Evolutionary conservation across 2,888 invertebrate genomes (phyloP).

Genomic region (Azorinus chamasolen): DNA sequence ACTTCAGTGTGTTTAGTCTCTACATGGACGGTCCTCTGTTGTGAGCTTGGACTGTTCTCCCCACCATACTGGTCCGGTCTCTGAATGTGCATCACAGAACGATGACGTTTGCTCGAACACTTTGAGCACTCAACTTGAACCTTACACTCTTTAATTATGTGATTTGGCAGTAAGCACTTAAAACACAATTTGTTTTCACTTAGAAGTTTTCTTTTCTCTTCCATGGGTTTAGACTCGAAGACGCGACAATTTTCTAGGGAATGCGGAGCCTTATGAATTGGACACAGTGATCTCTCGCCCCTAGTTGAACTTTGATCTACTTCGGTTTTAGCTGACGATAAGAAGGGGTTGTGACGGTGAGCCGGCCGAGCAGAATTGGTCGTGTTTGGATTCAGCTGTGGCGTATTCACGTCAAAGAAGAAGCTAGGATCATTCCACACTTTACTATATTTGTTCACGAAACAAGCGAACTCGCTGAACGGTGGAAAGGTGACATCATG

Average conservation of each 20-base stretch:
- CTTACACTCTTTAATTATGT: not conserved
- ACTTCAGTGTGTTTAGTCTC: slow-evolving; percentile 21
- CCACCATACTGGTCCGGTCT: not conserved
- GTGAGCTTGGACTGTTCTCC: not conserved
- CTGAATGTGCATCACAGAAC: slow-evolving; percentile 1
- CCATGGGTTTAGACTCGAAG: not conserved
- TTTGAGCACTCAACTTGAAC: not conserved
- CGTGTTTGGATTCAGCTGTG: too few relatives aligned
- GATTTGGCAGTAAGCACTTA: not conserved
- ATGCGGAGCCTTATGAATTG: slow-evolving; percentile 2
- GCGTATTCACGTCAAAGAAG: not conserved
- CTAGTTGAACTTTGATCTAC: not conserved
- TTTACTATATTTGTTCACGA: slow-evolving; percentile 10
- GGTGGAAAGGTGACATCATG: slow-evolving; percentile 19
- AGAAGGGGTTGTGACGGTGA: not conserved
- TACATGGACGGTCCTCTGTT: not conserved
- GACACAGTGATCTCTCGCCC: not conserved
- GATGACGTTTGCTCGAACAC: not conserved
- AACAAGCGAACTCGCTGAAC: slow-evolving; percentile 10
- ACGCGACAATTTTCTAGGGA: not conserved
- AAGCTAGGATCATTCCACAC: slow-evolving; percentile 31
- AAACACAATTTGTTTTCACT: slow-evolving; percentile 6
- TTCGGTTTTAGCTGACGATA: not conserved
- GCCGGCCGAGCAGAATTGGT: too few relatives aligned
- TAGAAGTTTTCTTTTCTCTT: not conserved